Evolutionary conservation across 2,113 vertebrate genomes (phyloP).

Genomic region (Cryptomyrus ogoouensis): DNA sequence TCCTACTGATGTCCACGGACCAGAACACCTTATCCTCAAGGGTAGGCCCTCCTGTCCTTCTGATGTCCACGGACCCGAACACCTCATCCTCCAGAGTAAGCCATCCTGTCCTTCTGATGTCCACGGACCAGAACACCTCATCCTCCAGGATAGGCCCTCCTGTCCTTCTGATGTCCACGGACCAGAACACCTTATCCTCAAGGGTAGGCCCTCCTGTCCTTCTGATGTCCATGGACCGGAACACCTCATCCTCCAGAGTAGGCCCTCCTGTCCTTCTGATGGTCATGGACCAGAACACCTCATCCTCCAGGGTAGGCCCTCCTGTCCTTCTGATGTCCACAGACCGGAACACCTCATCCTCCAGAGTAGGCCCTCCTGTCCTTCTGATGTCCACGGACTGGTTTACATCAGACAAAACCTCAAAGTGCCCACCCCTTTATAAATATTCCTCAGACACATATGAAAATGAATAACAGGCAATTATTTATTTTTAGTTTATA

Average conservation of each 20-base stretch:
- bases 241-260: neutral
- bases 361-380: neutral
- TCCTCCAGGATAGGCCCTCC: neutral
- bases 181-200: neutral
- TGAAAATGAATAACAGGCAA: neutral
- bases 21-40: neutral
- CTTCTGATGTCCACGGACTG: neutral
- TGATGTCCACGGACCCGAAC: fast-evolving
- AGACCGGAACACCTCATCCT: neutral
- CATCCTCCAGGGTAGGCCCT: neutral
- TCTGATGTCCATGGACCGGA: neutral
- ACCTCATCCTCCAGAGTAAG: neutral
- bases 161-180: neutral
- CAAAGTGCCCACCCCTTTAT: neutral
- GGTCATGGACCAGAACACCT: fast-evolving
- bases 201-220: neutral
- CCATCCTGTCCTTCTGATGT: neutral
- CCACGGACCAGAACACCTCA: neutral
- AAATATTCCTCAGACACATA: neutral
- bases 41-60: fast-evolving
- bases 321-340: neutral
- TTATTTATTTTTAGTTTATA: neutral
- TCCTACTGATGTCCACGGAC: neutral
- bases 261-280: neutral
- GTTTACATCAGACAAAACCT: neutral